phyloP scores from a whole-genome alignment of 2,888 invertebrate species.

The Didymodactylos carnosus region DNA sequence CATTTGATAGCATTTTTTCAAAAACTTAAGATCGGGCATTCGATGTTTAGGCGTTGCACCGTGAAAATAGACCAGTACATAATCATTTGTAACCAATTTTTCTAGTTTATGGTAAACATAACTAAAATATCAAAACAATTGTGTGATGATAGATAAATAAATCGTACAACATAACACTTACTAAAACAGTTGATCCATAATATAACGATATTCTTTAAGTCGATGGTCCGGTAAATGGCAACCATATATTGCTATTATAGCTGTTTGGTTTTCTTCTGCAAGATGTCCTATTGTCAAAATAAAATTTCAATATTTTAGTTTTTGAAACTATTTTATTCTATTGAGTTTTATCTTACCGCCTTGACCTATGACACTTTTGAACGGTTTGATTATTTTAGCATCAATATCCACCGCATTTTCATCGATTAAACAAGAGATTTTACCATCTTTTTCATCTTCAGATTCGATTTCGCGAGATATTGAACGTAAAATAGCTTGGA shows the following conservation, averaged over 20 bases:
- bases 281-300: too few species aligned
- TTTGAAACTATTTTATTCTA: too few species aligned
- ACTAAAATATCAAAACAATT: not conserved
- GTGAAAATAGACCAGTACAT: slow-evolving; percentile 91
- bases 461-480: not conserved
- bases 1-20: slow-evolving; percentile 85
- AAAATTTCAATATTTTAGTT: too few species aligned
- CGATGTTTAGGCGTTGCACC: slow-evolving; percentile 82
- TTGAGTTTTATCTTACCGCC: too few species aligned
- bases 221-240: not conserved
- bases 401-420: not conserved
- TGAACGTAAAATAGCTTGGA: not conserved
- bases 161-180: not conserved
- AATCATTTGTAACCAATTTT: slow-evolving; percentile 92
- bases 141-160: not conserved
- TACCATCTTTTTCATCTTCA: not conserved
- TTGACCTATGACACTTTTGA: not conserved
- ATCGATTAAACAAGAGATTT: not conserved
- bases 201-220: not conserved
- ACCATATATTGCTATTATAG: not conserved
- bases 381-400: not conserved
- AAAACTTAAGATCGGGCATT: slow-evolving; percentile 80
- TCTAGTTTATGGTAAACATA: slow-evolving; percentile 42
- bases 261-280: not conserved
- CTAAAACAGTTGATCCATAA: not conserved